These are phyloP conservation scores for Anarrhichthys ocellatus DNA, from an alignment of 2,113 vertebrate genomes.

Conservation along the genomic window DNA sequence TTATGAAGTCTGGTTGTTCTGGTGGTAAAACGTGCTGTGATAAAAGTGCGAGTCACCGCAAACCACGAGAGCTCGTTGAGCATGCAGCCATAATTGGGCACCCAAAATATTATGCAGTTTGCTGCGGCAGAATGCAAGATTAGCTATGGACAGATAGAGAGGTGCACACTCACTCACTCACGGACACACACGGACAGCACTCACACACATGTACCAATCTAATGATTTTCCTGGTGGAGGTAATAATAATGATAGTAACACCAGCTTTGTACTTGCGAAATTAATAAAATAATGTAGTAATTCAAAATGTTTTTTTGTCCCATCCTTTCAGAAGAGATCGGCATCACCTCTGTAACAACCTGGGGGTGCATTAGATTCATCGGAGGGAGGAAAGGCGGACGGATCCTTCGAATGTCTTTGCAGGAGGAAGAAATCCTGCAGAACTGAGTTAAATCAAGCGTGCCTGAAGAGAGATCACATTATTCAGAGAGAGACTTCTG, in stretches of 20 bases:
- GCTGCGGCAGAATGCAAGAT: neutral
- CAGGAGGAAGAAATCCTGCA: constrained; percentile 27
- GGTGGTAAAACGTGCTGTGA: neutral
- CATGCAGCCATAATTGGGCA: neutral
- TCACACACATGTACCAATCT: neutral
- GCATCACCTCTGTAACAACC: neutral
- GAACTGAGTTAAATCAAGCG: constrained; percentile 35
- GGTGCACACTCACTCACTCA: neutral
- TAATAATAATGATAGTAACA: neutral
- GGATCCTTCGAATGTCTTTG: neutral
- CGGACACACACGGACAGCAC: neutral
- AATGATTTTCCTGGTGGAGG: neutral
- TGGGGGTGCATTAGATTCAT: constrained; percentile 19
- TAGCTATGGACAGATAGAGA: neutral
- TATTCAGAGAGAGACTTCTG: constrained; percentile 43
- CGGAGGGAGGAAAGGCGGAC: neutral
- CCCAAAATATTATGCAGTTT: neutral
- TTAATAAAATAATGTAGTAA: neutral
- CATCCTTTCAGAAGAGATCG: neutral
- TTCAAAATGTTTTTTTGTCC: neutral
- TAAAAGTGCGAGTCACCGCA: neutral
- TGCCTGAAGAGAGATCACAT: constrained; percentile 40
- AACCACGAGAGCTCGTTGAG: neutral
- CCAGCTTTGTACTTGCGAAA: neutral
- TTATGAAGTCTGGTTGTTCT: neutral